Evolutionary conservation across 2,888 invertebrate genomes (phyloP), one percentile per base, ranked within the genome.

Genomic region (Eilema depressum): DNA sequence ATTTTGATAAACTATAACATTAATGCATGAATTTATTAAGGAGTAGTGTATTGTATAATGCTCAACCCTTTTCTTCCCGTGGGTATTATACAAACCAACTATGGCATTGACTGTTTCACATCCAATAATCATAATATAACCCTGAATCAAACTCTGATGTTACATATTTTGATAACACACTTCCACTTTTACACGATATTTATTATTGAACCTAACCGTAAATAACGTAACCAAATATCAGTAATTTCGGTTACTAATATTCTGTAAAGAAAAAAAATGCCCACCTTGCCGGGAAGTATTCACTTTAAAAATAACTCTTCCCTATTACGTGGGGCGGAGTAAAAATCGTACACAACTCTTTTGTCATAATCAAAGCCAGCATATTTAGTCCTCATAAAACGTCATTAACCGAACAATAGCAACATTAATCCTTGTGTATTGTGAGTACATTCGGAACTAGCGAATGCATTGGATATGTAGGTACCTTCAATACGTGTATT

Each of bases 381-480:
- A 17, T 59, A 47, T 61, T 23, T 57, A 68, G 37, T 33, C 20
- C 26, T 14, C 25, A 25, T 65, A 20, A 37, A 70, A 56, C 26
- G 37, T 20, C 30, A 41, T 62, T 57, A 62, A 62, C 25, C 33
- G 26, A 10, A 41, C 68, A 79, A 79, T 74, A 74, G 73, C 77
- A 26, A 63, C 66, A 70, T 71, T 77, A 69, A 74, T 69, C 71
- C 70, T 12, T 37, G 60, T 30, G 17, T 68, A 72, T 67, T 72
- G 68, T 73, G 70, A 68, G 64, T 30, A 47, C 66, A 69, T n/a
- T 53, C 69, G 59, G 26, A 69, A 75, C 75, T 64, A 68, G 70
- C 75, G 71, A 75, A 81, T 71, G 67, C 77, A 81, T 81, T 72
- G 74, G 68, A 60, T 77, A 81, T 71, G 80, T 77, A 81, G 70